Evolutionary conservation across 2,888 invertebrate species (phyloP), one percentile per base, ranked within the genome.

Genomic region (Eupithecia subumbrata): DNA sequence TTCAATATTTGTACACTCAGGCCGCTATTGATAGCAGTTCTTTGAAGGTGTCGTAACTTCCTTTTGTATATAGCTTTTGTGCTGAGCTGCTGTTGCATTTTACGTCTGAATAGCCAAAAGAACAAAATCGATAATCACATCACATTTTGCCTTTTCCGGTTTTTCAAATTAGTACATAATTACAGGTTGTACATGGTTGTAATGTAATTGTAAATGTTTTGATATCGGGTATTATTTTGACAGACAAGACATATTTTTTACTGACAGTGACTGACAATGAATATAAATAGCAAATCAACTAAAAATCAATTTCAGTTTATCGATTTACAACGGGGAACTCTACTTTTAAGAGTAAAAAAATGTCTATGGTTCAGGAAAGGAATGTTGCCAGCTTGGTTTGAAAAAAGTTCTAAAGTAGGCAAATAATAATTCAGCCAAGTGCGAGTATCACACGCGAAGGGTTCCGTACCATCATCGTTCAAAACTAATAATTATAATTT

Each of bases 1-100:
- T 86, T 83, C 71, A 93, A 70, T 72, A 87, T 76, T 75, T 78
- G 79, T 76, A 81, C 79, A 81, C 84, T 73, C 75, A 93, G 75
- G 76, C 93, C 94, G 73, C 83, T 86, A 78, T 84, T 80, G 72
- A 91, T 82, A 37, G 92, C 92, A 82, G 79, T 85, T 76, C 81
- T 88, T 85, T 93, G 93, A 71, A 91, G 76, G 60, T 60, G 73
- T 82, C 84, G 84, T 76, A 94, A 72, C 77, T 81, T 81, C 67
- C 34, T 81, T 72, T 69, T 67, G 52, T 74, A 71, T 34, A 8
- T 60, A 43, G 66, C 74, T 74, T 75, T 77, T 52, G 40, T 48
- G 52, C 67, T 70, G 11, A 56, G 34, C 48, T 71, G 34, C 63
- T 77, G 78, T 76, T 73, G 75, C 78, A 81, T 81, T 78, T 30